Evolutionary conservation across 1,140 invertebrate genomes (phyloP).

Genomic region (Drosophila melanica): DNA sequence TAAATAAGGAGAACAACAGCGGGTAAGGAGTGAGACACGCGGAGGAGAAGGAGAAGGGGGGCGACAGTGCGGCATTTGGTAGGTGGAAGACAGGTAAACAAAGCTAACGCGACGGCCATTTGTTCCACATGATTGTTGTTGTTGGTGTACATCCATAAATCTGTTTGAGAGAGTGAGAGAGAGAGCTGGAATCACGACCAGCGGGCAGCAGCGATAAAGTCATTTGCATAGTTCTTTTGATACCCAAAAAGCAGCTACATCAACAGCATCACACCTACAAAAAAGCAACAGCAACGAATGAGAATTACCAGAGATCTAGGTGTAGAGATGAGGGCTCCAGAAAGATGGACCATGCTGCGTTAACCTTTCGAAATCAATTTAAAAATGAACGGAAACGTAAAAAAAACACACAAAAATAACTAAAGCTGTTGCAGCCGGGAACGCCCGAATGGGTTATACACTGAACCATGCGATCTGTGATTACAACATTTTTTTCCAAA

Average conservation of each 20-base stretch:
- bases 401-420: slow-evolving; percentile 15
- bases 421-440: neutral
- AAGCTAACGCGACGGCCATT: slow-evolving; percentile 66
- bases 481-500: no score
- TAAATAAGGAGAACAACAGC: slow-evolving; percentile 50
- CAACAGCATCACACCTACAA: slow-evolving; percentile 49
- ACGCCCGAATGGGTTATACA: no score
- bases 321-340: slow-evolving; percentile 7
- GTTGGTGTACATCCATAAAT: slow-evolving; percentile 57
- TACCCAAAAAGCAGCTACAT: slow-evolving; percentile 19
- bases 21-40: neutral
- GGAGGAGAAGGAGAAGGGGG: neutral
- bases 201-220: slow-evolving; percentile 65
- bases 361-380: slow-evolving; percentile 80
- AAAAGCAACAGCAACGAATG: slow-evolving; percentile 12
- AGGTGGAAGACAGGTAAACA: slow-evolving; percentile 64
- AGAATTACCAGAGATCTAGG: neutral
- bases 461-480: no score
- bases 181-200: neutral
- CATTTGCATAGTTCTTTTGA: slow-evolving; percentile 78
- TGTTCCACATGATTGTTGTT: slow-evolving; percentile 26
- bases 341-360: slow-evolving; percentile 39
- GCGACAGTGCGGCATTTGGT: neutral
- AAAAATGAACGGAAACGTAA: slow-evolving; percentile 56
- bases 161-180: slow-evolving; percentile 25